phyloP scores from a whole-genome alignment of 2,113 vertebrate genomes.

The Pedionomus torquatus region DNA sequence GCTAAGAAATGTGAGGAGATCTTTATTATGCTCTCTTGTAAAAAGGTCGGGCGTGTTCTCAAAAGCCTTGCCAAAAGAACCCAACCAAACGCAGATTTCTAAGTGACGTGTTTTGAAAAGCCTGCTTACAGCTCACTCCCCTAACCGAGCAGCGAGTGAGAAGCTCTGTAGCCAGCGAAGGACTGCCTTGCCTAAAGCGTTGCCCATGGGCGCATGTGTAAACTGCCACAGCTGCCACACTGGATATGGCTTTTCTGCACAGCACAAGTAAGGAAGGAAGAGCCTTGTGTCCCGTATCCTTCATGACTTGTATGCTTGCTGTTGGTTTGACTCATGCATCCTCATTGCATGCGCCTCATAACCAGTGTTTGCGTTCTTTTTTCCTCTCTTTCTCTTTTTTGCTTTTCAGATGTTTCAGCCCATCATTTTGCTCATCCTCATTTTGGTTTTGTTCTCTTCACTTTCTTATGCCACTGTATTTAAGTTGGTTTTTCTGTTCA shows the following conservation, averaged over 20 bases:
- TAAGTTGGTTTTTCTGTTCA: slow-evolving; percentile 91
- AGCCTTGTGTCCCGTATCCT: slow-evolving; percentile 76
- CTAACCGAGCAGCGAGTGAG: slow-evolving; percentile 56
- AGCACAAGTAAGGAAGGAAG: slow-evolving; percentile 81
- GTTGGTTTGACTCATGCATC: slow-evolving; percentile 89
- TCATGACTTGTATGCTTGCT: slow-evolving; percentile 81
- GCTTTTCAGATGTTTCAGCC: slow-evolving; percentile 91
- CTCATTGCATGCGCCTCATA: slow-evolving; percentile 96
- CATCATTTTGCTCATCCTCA: slow-evolving; percentile 90
- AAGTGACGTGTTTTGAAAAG: slow-evolving; percentile 71
- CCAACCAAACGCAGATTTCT: slow-evolving; percentile 47
- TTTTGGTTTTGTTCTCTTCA: slow-evolving; percentile 88
- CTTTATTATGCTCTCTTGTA: slow-evolving; percentile 22
- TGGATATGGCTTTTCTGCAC: slow-evolving; percentile 76
- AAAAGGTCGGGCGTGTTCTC: slow-evolving; percentile 58
- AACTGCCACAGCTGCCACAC: slow-evolving; percentile 63
- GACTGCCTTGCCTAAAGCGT: slow-evolving; percentile 68
- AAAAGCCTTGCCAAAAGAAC: slow-evolving; percentile 66
- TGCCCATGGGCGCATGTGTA: slow-evolving; percentile 70
- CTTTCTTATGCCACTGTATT: slow-evolving; percentile 88
- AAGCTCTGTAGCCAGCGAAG: slow-evolving; percentile 64
- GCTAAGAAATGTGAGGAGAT: slow-evolving; percentile 16
- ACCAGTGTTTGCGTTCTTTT: slow-evolving; percentile 90
- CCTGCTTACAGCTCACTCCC: slow-evolving; percentile 67
- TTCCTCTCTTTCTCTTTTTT: slow-evolving; percentile 80